Evolutionary conservation across 2,888 invertebrate species (phyloP).

Genomic region (Nipponacmea schrenckii): DNA sequence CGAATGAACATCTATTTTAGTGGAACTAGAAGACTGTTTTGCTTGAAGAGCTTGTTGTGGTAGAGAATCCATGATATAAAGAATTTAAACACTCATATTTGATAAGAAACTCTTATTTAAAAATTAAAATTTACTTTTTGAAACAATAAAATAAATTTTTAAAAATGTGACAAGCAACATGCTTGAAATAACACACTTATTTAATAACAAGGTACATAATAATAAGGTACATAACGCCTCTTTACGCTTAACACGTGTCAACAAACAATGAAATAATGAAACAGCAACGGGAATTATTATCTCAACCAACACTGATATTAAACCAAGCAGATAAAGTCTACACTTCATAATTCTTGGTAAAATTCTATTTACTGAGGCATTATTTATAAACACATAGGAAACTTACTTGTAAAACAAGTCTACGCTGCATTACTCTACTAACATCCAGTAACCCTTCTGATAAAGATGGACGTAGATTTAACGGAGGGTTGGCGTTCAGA

Average conservation of each 20-base stretch:
- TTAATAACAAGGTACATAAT: too few species aligned
- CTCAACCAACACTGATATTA: too few species aligned
- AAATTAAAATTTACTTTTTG: constrained; percentile 68
- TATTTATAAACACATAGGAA: not conserved
- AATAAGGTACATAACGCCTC: too few species aligned
- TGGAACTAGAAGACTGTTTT: constrained; percentile 22
- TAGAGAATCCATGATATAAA: constrained; percentile 86
- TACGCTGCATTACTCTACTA: constrained; percentile 47
- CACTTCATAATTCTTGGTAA: too few species aligned
- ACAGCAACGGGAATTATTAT: too few species aligned
- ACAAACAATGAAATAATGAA: too few species aligned
- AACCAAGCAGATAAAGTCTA: too few species aligned
- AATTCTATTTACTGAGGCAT: too few species aligned
- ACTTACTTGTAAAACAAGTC: constrained; percentile 61
- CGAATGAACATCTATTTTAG: not conserved
- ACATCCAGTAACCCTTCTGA: constrained; percentile 57
- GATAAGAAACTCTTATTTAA: constrained; percentile 90
- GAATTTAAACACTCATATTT: constrained; percentile 90
- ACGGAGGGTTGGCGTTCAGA: constrained; percentile 58
- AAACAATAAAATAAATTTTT: too few species aligned
- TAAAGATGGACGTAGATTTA: constrained; percentile 42
- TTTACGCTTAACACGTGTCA: too few species aligned
- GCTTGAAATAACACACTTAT: too few species aligned
- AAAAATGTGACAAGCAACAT: too few species aligned
- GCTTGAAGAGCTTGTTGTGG: constrained; percentile 76